Evolutionary conservation across 2,113 vertebrate genomes (phyloP).

Genomic region (Microtus montanus): DNA sequence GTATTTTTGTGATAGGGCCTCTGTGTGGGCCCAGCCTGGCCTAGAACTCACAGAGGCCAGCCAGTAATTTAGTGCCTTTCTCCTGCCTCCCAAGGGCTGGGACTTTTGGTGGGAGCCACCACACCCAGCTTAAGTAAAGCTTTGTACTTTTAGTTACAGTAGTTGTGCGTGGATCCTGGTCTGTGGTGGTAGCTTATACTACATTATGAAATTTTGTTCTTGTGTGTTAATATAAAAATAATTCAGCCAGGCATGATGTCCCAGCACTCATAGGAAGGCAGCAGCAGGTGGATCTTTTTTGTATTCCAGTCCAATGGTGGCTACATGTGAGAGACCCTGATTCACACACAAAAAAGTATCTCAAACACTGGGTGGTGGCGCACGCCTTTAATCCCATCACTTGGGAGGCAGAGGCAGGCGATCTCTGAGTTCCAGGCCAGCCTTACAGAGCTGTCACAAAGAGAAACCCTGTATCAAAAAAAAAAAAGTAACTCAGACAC

Average conservation of each 20-base stretch:
- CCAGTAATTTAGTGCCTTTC: neutral
- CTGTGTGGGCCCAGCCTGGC: neutral
- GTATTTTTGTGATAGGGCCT: neutral
- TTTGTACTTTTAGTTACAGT: neutral
- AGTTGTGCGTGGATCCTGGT: neutral
- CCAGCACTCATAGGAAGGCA: neutral
- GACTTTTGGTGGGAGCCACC: neutral
- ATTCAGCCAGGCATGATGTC: neutral
- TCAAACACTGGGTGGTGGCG: too few relatives aligned
- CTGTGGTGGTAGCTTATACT: neutral
- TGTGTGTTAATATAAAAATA: neutral
- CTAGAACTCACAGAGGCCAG: neutral
- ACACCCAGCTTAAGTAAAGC: neutral
- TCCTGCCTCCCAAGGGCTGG: neutral
- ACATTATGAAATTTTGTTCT: neutral
- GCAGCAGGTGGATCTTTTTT: neutral
- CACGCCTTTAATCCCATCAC: too few relatives aligned
- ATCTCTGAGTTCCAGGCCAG: too few relatives aligned
- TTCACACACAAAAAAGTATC: neutral
- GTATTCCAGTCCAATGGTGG: neutral
- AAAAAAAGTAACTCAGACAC: neutral
- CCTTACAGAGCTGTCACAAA: too few relatives aligned
- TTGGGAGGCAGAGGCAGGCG: too few relatives aligned
- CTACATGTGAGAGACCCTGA: neutral
- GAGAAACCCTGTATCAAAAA: too few relatives aligned